These are phyloP conservation scores for Antechinus flavipes DNA, from an alignment of 2,113 vertebrate genomes.

Conservation along the genomic window DNA sequence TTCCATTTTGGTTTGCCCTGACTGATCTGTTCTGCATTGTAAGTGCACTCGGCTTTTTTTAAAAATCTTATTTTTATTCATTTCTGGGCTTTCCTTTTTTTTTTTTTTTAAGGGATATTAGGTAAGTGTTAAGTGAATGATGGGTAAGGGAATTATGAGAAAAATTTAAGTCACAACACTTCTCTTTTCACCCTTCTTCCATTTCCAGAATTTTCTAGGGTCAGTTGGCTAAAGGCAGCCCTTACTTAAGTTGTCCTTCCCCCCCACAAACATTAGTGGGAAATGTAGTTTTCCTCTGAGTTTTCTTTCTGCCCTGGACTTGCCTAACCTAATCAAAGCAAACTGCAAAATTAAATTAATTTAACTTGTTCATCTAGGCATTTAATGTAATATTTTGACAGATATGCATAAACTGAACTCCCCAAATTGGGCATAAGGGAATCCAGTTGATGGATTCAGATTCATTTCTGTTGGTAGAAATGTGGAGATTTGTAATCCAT, in stretches of 20 bases:
- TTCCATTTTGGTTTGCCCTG: constrained; percentile 72
- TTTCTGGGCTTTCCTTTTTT: constrained; percentile 70
- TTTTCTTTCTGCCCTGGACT: constrained; percentile 66
- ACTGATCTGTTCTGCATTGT: constrained; percentile 75
- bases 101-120: constrained; percentile 64
- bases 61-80: constrained; percentile 79
- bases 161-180: constrained; percentile 55
- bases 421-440: constrained; percentile 71
- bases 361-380: constrained; percentile 72
- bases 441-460: constrained; percentile 74
- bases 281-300: constrained; percentile 61
- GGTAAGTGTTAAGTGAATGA: constrained; percentile 77
- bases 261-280: constrained; percentile 10
- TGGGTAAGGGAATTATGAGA: constrained; percentile 52
- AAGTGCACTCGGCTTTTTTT: constrained; percentile 62
- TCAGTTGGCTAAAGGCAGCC: constrained; percentile 34
- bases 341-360: constrained; percentile 80
- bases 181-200: constrained; percentile 49
- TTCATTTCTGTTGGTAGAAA: constrained; percentile 73
- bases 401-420: constrained; percentile 73
- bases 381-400: constrained; percentile 79
- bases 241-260: neutral
- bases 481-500: constrained; percentile 70
- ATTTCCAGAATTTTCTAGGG: constrained; percentile 64
- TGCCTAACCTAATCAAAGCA: constrained; percentile 69